Conservation (phyloP, 2,797 vertebrate species). For the Enteromius anoplus region DNA sequence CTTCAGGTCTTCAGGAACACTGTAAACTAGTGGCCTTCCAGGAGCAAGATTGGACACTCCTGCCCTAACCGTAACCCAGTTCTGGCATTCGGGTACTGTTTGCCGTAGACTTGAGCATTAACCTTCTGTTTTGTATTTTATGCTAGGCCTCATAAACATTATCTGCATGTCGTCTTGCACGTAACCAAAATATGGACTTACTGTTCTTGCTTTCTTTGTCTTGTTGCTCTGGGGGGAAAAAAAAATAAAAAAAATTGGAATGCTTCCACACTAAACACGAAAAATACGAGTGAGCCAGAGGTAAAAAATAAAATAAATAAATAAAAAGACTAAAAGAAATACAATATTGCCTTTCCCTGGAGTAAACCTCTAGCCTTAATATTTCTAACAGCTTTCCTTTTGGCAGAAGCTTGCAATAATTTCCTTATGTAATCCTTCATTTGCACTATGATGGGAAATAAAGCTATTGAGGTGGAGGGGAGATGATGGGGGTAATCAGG, state of each 20-base stretch:
- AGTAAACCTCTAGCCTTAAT: constrained; percentile 15
- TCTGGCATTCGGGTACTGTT: not conserved
- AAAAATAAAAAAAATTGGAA: not conserved
- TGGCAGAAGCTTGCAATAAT: constrained; percentile 11
- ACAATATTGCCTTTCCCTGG: constrained; percentile 22
- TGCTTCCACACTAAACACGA: constrained; percentile 13
- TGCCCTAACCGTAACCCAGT: not conserved
- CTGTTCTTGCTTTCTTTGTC: not conserved
- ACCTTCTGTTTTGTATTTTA: not conserved
- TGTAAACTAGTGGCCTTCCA: not conserved
- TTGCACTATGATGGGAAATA: constrained; percentile 4
- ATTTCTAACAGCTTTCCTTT: constrained; percentile 7
- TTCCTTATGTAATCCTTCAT: constrained; percentile 22
- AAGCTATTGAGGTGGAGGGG: not conserved
- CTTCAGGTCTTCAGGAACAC: not conserved
- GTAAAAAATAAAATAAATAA: not conserved
- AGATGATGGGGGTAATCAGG: constrained; percentile 12
- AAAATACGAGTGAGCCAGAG: not conserved
- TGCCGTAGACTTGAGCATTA: not conserved
- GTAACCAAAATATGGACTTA: not conserved
- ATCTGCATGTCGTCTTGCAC: not conserved
- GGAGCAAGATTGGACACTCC: not conserved
- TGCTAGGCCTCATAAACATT: not conserved
- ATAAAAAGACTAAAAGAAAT: not conserved
- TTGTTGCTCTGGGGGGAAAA: not conserved